Conservation (phyloP, 2,797 vertebrate genomes). For the Gadopsis marmoratus region DNA sequence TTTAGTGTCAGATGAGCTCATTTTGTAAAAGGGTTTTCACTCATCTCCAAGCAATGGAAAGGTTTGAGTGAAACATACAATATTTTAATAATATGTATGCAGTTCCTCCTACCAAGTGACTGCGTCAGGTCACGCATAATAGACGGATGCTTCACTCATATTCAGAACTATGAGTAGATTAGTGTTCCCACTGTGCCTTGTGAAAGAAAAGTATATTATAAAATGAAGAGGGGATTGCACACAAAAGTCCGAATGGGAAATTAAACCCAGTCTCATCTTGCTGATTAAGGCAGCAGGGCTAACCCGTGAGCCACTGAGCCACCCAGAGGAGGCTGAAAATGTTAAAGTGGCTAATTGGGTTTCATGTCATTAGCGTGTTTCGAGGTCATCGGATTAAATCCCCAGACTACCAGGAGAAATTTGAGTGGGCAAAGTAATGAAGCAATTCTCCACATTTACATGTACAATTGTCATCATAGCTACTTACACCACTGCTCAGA, state of each 20-base stretch:
- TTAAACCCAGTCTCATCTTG: slow-evolving; percentile 24
- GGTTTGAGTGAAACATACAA: neutral
- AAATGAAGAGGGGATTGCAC: slow-evolving; percentile 10
- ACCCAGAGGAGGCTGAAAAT: slow-evolving; percentile 41
- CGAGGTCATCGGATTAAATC: slow-evolving; percentile 50
- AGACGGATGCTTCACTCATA: neutral
- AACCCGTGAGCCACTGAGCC: slow-evolving; percentile 30
- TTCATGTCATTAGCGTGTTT: slow-evolving; percentile 59
- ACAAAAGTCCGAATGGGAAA: slow-evolving; percentile 9
- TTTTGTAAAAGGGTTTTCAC: neutral
- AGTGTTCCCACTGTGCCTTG: neutral
- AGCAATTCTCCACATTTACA: slow-evolving; percentile 27
- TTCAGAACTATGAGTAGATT: slow-evolving; percentile 7
- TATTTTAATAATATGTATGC: neutral
- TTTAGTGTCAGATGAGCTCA: neutral
- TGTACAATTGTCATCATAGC: slow-evolving; percentile 13
- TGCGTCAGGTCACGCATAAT: neutral
- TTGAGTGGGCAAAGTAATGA: slow-evolving; percentile 47
- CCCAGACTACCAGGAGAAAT: slow-evolving; percentile 37
- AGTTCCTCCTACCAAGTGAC: neutral
- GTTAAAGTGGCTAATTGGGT: slow-evolving; percentile 62
- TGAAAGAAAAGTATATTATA: slow-evolving; percentile 14
- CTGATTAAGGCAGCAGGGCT: neutral
- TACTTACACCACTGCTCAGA: neutral
- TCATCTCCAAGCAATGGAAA: neutral